Percentiles rank a stretch among this genome's conserved stretches.
These are phyloP conservation scores for Antheraea mylitta DNA, from an alignment of 1,140 invertebrate genomes.

Conservation along the genomic window DNA sequence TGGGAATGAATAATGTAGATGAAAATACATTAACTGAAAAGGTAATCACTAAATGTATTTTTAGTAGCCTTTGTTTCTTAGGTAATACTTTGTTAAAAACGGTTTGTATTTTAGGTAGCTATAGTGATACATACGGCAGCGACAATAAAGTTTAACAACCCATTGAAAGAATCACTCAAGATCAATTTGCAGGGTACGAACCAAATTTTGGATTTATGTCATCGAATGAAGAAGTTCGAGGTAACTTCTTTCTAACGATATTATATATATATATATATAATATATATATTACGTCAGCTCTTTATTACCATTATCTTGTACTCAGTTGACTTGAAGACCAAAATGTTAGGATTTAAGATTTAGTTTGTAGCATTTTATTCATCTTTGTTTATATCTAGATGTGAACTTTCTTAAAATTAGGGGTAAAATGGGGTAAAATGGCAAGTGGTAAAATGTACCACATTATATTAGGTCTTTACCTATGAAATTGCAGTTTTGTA, in stretches of 20 bases:
- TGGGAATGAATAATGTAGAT: slow-evolving; percentile 81
- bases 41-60: slow-evolving; percentile 16
- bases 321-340: too few relatives aligned
- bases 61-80: not conserved
- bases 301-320: too few relatives aligned
- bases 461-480: too few relatives aligned
- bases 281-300: too few relatives aligned
- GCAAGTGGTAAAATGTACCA: too few relatives aligned
- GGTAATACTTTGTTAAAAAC: not conserved
- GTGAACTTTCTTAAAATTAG: too few relatives aligned
- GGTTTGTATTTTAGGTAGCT: slow-evolving; percentile 25
- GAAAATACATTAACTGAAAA: slow-evolving; percentile 34
- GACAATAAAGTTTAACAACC: slow-evolving; percentile 21
- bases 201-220: slow-evolving; percentile 18
- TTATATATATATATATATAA: not conserved
- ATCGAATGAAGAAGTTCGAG: slow-evolving; percentile 23
- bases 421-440: too few relatives aligned
- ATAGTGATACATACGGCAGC: slow-evolving; percentile 31
- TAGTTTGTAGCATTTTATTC: too few relatives aligned
- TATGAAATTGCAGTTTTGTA: too few relatives aligned
- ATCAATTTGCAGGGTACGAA: slow-evolving; percentile 26
- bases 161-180: slow-evolving; percentile 19
- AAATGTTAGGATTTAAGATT: too few relatives aligned
- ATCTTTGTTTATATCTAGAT: too few relatives aligned
- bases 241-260: slow-evolving; percentile 4